phyloP scores from a whole-genome alignment of 2,888 invertebrate genomes.

The Agrypnus murinus region DNA sequence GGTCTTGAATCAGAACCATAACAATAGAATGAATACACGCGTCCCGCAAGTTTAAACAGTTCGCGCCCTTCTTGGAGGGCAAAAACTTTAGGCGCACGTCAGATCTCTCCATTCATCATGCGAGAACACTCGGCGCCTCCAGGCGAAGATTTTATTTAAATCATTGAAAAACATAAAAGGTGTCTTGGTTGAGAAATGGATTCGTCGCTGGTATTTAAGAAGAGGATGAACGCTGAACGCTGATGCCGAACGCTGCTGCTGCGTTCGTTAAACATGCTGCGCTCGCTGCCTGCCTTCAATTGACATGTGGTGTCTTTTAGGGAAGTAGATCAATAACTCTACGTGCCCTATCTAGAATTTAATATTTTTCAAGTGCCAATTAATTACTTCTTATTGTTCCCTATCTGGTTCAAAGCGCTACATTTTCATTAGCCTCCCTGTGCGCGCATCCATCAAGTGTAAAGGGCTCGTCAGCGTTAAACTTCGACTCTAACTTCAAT shows the following conservation, averaged over 20 bases:
- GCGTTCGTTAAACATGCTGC: slow-evolving; percentile 23
- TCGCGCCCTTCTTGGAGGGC: slow-evolving; percentile 62
- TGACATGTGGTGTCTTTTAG: slow-evolving; percentile 26
- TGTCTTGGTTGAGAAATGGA: slow-evolving; percentile 67
- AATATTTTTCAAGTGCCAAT: slow-evolving; percentile 36
- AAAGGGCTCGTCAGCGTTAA: slow-evolving; percentile 35
- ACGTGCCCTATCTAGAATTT: slow-evolving; percentile 33
- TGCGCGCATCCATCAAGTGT: slow-evolving; percentile 42
- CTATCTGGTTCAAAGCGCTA: slow-evolving; percentile 34
- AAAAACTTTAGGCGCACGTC: slow-evolving; percentile 56
- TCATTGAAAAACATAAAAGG: slow-evolving; percentile 68
- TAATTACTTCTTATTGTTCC: slow-evolving; percentile 36
- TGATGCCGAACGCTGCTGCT: background rate
- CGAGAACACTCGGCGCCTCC: slow-evolving; percentile 60
- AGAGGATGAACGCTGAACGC: slow-evolving; percentile 56
- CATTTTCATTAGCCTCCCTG: slow-evolving; percentile 42
- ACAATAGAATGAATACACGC: slow-evolving; percentile 64
- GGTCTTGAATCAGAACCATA: slow-evolving; percentile 42
- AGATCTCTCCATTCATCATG: slow-evolving; percentile 64
- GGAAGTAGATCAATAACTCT: slow-evolving; percentile 30
- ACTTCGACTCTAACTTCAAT: slow-evolving; percentile 44
- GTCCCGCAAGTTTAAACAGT: slow-evolving; percentile 63
- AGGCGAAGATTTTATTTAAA: slow-evolving; percentile 66
- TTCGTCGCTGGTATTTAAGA: slow-evolving; percentile 61
- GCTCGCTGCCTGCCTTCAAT: slow-evolving; percentile 37